Evolutionary conservation across 1,140 invertebrate genomes (phyloP), one percentile per base, ranked within the genome.

Genomic region (Gyrodactylus salaris): DNA sequence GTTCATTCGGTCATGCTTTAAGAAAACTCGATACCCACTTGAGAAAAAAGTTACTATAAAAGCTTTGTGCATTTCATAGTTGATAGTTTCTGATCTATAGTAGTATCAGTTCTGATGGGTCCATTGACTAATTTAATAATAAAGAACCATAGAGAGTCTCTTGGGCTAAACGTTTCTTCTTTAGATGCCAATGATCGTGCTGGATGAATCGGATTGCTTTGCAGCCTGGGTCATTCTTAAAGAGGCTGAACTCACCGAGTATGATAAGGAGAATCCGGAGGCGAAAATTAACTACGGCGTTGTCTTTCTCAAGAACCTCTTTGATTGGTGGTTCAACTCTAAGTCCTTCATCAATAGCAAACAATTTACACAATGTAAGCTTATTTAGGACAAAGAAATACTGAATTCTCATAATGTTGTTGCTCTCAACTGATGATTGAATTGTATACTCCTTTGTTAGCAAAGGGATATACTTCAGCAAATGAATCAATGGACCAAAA

Each of bases 131-230:
- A n/a, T n/a, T n/a, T n/a, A n/a, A n/a, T n/a, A n/a, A n/a, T n/a
- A n/a, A n/a, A n/a, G n/a, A n/a, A n/a, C n/a, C n/a, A n/a, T n/a
- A n/a, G n/a, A n/a, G n/a, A n/a, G n/a, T n/a, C n/a, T n/a, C n/a
- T n/a, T n/a, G n/a, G n/a, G n/a, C n/a, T n/a, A n/a, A n/a, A n/a
- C n/a, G n/a, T 54, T n/a, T 89, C n/a, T 54, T 54, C 34, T 54
- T 7, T n/a, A 54, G 34, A 7, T 98, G 87, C 82, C 97, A 75
- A 95, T 92, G 1, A 92, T 99, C 78, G 92, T 96, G 79, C 83
- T 99, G 76, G 94, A 98, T 79, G 94, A 99, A 83, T 88, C 88
- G 0, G 94, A 99, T 78, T 96, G 91, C 80, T 89, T 97, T 78
- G 87, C 91, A 27, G 91, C 94, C 1, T 99, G 94, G 94, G 89